Percentiles rank a stretch among this genome's conserved stretches.
phyloP scores from a whole-genome alignment of 2,888 invertebrate genomes.

The Siphlonurus alternatus region DNA sequence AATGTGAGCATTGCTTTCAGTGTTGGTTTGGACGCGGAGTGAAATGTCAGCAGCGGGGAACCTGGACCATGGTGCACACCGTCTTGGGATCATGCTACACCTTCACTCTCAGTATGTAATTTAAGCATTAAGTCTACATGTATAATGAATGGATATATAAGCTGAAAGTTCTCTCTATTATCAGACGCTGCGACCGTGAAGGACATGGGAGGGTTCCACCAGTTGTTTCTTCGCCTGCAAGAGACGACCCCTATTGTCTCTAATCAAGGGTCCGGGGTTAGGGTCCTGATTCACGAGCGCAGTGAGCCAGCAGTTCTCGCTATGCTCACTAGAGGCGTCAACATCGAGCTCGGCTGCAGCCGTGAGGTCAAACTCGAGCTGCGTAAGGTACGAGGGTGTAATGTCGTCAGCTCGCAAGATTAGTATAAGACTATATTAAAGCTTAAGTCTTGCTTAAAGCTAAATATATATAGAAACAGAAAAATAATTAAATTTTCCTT shows the following conservation, averaged over 20 bases:
- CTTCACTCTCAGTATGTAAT: neutral
- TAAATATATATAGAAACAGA: too few relatives aligned
- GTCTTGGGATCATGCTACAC: neutral
- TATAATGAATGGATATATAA: too few relatives aligned
- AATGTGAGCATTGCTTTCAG: neutral
- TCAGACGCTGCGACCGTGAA: constrained; percentile 11
- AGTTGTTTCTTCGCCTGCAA: constrained; percentile 15
- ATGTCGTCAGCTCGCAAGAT: too few relatives aligned
- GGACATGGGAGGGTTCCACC: constrained; percentile 16
- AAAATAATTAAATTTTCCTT: too few relatives aligned
- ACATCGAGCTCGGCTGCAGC: constrained; percentile 14
- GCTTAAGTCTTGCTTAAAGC: too few relatives aligned
- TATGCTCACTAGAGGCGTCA: constrained; percentile 15
- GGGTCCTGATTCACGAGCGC: constrained; percentile 15
- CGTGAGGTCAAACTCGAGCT: constrained; percentile 15
- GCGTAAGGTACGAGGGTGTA: constrained; percentile 13
- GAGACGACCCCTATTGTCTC: constrained; percentile 12
- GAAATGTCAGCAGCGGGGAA: neutral
- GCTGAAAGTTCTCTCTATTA: too few relatives aligned
- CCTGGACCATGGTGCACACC: neutral
- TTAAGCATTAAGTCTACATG: too few relatives aligned
- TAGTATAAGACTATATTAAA: too few relatives aligned
- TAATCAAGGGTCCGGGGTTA: constrained; percentile 14
- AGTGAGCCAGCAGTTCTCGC: constrained; percentile 14
- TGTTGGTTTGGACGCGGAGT: neutral